Evolutionary conservation across 1,140 invertebrate species (phyloP).

Genomic region (Popillia japonica): DNA sequence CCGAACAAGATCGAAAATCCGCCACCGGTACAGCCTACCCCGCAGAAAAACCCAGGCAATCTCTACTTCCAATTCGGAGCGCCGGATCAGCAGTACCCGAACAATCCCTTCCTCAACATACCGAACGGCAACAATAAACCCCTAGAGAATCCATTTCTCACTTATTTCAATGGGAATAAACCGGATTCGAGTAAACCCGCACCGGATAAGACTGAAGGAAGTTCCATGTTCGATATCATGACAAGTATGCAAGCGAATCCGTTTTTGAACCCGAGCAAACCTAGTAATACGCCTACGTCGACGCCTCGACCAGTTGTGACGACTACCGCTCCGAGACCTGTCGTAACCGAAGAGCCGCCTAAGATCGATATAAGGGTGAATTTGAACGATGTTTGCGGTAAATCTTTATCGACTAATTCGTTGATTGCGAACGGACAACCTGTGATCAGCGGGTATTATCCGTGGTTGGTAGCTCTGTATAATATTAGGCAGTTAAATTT

Average conservation of each 20-base stretch:
- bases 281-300: slow-evolving; percentile 34
- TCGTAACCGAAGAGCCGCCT: slow-evolving; percentile 38
- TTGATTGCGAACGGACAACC: slow-evolving; percentile 21
- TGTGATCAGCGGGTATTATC: background rate
- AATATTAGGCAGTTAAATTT: slow-evolving; percentile 45
- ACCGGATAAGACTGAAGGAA: background rate
- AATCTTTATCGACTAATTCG: slow-evolving; percentile 20
- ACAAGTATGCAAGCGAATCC: slow-evolving; percentile 6
- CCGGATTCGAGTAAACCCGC: background rate
- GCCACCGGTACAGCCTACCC: background rate
- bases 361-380: slow-evolving; percentile 49
- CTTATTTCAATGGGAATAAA: background rate
- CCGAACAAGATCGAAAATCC: background rate
- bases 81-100: background rate
- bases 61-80: background rate
- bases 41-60: background rate
- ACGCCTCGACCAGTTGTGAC: background rate
- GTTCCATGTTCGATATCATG: background rate
- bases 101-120: slow-evolving; percentile 1
- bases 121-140: background rate
- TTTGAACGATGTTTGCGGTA: slow-evolving; percentile 40
- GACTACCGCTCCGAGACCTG: background rate
- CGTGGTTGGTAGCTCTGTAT: slow-evolving; percentile 41
- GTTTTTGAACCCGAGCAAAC: slow-evolving; percentile 1
- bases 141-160: background rate